Base-by-base conservation (phyloP, 1,140 invertebrate species). In the Leguminivora glycinivorella region DNA sequence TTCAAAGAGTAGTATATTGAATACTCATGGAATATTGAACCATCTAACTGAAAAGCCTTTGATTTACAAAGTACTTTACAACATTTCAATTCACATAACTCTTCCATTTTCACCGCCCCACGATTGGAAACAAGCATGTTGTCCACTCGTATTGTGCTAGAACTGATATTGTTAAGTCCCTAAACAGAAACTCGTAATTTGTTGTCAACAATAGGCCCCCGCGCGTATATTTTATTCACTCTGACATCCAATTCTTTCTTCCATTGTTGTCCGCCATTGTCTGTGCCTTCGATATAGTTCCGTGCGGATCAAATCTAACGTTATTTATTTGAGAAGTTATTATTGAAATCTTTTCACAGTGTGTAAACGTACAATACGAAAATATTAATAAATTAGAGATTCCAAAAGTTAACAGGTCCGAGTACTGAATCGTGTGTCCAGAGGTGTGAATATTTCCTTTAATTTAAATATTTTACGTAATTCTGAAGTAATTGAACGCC, bases 171-270 rank as follows among this genome's bases (percentile, higher is more conserved):
- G 81, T 81, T 70, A 69, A 40, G 67, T 69, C 70, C 73, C 70
- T 83, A 83, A 79, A 83, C 76, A 79, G 77, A 75, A 78, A 70
- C 69, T 72, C 73, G 77, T 80, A 83, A 78, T 81, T 79, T 79
- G 73, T 78, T 70, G 69, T 73, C 72, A 71, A 81, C 79, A 83
- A 83, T 80, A 71, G 74, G 68, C 73, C 75, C 70, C 56, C 58
- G 67, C 67, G 74, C 69, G 63, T 72, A 78, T 76, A 78, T 78
- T 73, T 80, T 78, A 74, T 78, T 72, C 76, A 71, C 70, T 72
- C 75, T 78, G 75, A 78, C 79, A 78, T 75, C 75, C 77, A 73
- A 78, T 76, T 75, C 75, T 76, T 78, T 75, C 56, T 60, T 71
- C 70, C 38, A 73, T 76, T 80, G 73, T 80, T 74, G 71, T 80